A percentile compares a stretch with the other conserved stretches of the same genome.
Conservation (phyloP, 2,797 vertebrate genomes). For the Phrynocephalus vlangalii region DNA sequence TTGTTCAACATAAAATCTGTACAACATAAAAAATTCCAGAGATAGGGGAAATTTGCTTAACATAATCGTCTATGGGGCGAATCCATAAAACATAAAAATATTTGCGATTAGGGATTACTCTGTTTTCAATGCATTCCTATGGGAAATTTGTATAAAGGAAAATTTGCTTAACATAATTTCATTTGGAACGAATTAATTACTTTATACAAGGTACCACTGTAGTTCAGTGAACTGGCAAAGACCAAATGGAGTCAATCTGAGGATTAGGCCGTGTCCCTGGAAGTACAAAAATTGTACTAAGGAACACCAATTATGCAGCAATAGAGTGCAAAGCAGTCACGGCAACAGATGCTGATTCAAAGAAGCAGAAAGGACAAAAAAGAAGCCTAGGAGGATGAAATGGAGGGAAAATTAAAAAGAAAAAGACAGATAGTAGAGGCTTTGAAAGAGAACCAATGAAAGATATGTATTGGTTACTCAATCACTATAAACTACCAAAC, state of each 20-base stretch:
- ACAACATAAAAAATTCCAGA: no score
- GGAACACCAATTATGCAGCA: slow-evolving; percentile 45
- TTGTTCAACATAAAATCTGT: no score
- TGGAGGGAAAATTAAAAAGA: slow-evolving; percentile 12
- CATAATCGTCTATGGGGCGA: no score
- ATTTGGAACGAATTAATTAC: no score
- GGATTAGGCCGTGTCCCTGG: background rate
- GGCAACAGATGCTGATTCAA: slow-evolving; percentile 51
- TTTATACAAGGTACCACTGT: no score
- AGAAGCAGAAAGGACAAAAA: slow-evolving; percentile 58
- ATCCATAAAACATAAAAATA: no score
- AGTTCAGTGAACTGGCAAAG: background rate
- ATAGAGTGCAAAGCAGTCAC: slow-evolving; percentile 46
- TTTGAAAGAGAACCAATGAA: background rate
- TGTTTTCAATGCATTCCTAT: no score
- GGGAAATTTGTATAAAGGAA: no score
- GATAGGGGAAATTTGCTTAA: no score
- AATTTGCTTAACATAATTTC: no score
- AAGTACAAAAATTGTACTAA: slow-evolving; percentile 36
- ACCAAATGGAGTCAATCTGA: slow-evolving; percentile 17
- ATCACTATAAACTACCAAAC: background rate
- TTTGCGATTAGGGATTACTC: no score
- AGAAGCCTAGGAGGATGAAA: slow-evolving; percentile 24
- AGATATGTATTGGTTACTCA: slow-evolving; percentile 30
- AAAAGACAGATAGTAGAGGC: slow-evolving; percentile 32